Evolutionary conservation across 2,113 vertebrate genomes (phyloP), one percentile per base, ranked within the genome.

Genomic region (Theristicus caerulescens): DNA sequence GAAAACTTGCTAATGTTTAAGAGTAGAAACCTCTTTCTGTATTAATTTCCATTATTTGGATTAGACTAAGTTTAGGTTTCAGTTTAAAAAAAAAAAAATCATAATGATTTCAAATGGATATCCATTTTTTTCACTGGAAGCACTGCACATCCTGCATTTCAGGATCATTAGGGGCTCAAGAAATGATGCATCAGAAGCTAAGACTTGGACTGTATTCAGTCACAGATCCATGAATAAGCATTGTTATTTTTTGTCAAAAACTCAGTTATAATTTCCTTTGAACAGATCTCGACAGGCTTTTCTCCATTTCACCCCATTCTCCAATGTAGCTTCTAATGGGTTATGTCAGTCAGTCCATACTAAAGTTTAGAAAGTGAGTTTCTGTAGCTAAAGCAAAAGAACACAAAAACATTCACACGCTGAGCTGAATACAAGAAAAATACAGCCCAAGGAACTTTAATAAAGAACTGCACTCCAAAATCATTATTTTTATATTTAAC

Each of bases 401-500:
- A 71, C 66, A 82, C 32, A 67, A 86, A 93, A 82, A 59, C 72
- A 66, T 64, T 24, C 59, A 70, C 84, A 82, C 24, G 52, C 82
- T 89, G 69, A 86, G 92, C 62, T 34, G 36, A 58, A n/a, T 1
- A 11, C 77, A 49, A 55, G 64, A 76, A 86, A 93, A 95, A 91
- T 36, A 79, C 84, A 92, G 54, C 79, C 87, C 66, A 65, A 81
- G 85, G 82, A 96, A 22, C 44, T 73, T 64, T 20, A 38, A 4
- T 52, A 55, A 66, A 93, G 82, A 73, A 55, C 58, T 34, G 16
- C 0, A 0, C 79, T 86, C 86, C 85, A 92, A 93, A 95, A 80
- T 46, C 9, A 29, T 77, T 14, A 86, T 92, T 94, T 95, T 94
- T 90, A 80, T 82, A 93, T 90, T 86, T 96, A 94, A 91, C 88